Evolutionary conservation across 1,140 invertebrate species (phyloP), one percentile per base, ranked within the genome.

Genomic region (Drosophila kikkawai): DNA sequence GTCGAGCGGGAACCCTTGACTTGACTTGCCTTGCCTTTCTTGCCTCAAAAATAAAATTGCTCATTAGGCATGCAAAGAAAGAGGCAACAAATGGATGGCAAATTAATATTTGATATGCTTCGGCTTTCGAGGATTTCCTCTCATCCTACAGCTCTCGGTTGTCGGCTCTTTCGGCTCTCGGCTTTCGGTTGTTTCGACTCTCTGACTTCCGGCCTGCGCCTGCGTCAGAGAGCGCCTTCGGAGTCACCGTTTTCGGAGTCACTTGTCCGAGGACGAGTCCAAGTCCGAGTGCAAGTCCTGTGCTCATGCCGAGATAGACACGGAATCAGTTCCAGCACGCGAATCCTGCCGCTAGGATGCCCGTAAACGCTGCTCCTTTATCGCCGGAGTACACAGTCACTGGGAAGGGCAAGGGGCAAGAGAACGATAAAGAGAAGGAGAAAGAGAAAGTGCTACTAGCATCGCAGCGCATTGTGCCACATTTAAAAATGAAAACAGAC

Each of bases 271-370:
- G 50, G n/a, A 17, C 17, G 34, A 55, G 29, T 51, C 15, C 26
- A 17, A 17, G 29, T 34, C 29, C 50, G 50, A 37, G 37, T 44
- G 17, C 37, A 8, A 41, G 57, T 70, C 58, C 51, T 37, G 42
- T 26, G 36, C 41, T 11, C 42, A 19, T 9, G 42, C 47, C 51
- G 58, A 44, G 65, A 67, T 68, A 68, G 39, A 68, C 39, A 68
- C 48, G 74, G 81, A 81, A 73, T 90, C 85, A 88, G 85, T 88
- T 90, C 85, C 82, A 88, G 85, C 80, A 81, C 81, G 85, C 75
- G 81, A 81, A 88, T 90, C 85, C 85, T 90, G 78, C 66, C 70
- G 85, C 78, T 69, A 88, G 85, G 85, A 88, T 90, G 85, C 75
- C 83, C 81, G 85, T 81, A 64, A 66, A 63, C 56, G 57, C 48